Percentiles rank a stretch among this genome's conserved stretches.
Evolutionary conservation across 2,888 invertebrate genomes (phyloP).

Genomic region (Octonoba sinensis): DNA sequence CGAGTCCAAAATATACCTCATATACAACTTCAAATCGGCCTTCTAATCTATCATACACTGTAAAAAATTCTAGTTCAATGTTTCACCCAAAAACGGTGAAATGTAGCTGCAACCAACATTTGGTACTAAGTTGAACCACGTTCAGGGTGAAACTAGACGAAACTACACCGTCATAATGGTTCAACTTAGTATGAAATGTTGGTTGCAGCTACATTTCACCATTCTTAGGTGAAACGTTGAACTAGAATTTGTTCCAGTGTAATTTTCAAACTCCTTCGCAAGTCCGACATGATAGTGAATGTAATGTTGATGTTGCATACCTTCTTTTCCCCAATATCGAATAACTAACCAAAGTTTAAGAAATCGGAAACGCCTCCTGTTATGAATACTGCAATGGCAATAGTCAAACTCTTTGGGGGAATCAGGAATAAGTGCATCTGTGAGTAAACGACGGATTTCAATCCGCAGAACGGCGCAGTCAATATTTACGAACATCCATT

Average conservation of each 20-base stretch:
- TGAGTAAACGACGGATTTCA: constrained; percentile 86
- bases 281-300: constrained; percentile 85
- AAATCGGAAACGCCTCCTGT: constrained; percentile 93
- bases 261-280: constrained; percentile 88
- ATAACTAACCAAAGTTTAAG: constrained; percentile 98
- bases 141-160: no score
- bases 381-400: constrained; percentile 95
- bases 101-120: no score
- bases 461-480: constrained; percentile 99
- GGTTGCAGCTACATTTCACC: no score
- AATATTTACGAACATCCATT: constrained; percentile 95
- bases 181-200: no score
- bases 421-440: constrained; percentile 80
- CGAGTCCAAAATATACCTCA: constrained; percentile 81
- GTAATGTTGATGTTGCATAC: constrained; percentile 89
- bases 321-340: constrained; percentile 91
- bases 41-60: no score
- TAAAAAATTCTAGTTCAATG: no score
- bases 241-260: no score
- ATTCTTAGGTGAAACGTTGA: no score
- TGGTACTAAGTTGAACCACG: no score
- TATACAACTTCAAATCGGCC: constrained; percentile 91
- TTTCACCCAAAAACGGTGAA: no score
- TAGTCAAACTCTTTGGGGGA: constrained; percentile 70
- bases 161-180: no score